A percentile compares a stretch with the other conserved stretches of the same genome.
phyloP scores from a whole-genome alignment of 2,113 vertebrate species.

The Plecturocebus donacophilus region DNA sequence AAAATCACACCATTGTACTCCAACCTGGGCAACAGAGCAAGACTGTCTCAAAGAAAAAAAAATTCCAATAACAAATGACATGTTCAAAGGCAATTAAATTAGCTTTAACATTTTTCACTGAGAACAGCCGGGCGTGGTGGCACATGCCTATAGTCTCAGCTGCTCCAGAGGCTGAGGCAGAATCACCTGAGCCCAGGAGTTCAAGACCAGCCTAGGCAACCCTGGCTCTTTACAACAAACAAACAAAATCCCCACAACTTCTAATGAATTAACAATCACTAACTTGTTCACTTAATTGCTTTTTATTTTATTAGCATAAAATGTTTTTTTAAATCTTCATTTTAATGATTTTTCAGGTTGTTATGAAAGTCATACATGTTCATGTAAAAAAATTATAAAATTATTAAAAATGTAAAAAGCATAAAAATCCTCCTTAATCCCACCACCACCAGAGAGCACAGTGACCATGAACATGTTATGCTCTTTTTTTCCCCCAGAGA shows the following conservation, averaged over 20 bases:
- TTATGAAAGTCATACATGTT: conserved; percentile 10
- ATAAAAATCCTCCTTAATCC: conserved; percentile 36
- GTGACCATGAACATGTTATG: not conserved
- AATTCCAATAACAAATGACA: not conserved
- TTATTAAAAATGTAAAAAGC: conserved; percentile 25
- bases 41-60: not conserved
- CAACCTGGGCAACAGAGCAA: too few relatives aligned
- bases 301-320: conserved; percentile 47
- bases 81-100: conserved; percentile 46
- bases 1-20: too few relatives aligned
- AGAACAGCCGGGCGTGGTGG: not conserved
- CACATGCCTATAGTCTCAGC: not conserved
- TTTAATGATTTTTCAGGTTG: conserved; percentile 24
- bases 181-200: not conserved
- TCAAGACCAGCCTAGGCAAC: not conserved
- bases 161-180: not conserved
- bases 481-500: not conserved
- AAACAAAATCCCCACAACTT: not conserved
- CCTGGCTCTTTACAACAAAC: too few relatives aligned
- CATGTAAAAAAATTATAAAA: conserved; percentile 1
- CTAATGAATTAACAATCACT: not conserved
- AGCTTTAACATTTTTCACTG: not conserved
- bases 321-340: conserved; percentile 15
- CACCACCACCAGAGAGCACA: not conserved
- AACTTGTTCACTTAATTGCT: conserved; percentile 8